Base-by-base conservation (phyloP, 1,140 invertebrate genomes). In the Philopotamus ludificatus region DNA sequence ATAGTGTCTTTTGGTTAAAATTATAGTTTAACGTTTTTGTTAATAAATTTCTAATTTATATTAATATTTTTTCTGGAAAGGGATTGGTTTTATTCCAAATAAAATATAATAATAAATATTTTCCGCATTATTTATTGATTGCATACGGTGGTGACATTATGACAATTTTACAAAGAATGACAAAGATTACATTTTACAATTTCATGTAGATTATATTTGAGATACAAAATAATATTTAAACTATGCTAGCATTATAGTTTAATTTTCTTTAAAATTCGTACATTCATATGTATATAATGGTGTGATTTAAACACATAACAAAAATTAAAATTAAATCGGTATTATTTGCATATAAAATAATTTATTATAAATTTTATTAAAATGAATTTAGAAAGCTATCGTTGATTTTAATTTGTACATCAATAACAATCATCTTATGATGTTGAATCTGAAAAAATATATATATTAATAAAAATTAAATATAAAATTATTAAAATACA, bases 61-160 rank as follows among this genome's bases (percentile, higher is more conserved):
- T n/a, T n/a, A n/a, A n/a, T n/a, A n/a, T n/a, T n/a, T n/a, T n/a
- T n/a, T n/a, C n/a, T n/a, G n/a, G n/a, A n/a, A n/a, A n/a, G n/a
- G n/a, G 34, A 39, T 8, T 39, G 34, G 28, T 4, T 34, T 7
- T 34, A 34, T 47, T 47, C 45, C 7, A 47, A 15, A 8, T 47
- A n/a, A 47, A 15, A 47, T 47, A 47, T n/a, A 10, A 49, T 10
- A 49, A 10, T n/a, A 20, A 53, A 53, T 53, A 23, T 53, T 23
- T 49, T 7, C 7, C 22, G 23, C 18, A 53, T 53, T n/a, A 21
- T 53, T 53, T 53, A 53, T 53, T 53, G 23, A 44, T 66, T 26
- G 65, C 44, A 54, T 51, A 66, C 65, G 58, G 50, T 66, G 65
- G 58, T 66, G 61, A 55, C 60, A 44, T 61, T 60, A 20, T 23